Base-by-base conservation (phyloP, 2,113 vertebrate genomes). In the Triplophysa rosa region DNA sequence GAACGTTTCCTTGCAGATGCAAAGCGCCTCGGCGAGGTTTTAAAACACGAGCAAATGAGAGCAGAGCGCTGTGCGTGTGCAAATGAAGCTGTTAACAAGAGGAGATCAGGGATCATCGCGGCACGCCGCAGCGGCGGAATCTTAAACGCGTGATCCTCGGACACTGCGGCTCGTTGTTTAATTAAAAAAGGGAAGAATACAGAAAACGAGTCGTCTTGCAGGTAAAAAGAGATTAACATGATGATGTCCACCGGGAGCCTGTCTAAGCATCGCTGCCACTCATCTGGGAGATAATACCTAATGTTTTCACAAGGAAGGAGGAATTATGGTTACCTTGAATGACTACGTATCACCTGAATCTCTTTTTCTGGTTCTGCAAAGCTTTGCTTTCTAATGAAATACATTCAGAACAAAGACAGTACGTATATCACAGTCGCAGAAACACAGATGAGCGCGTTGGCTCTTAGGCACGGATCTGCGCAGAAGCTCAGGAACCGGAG, bases 181-280 rank as follows among this genome's bases (percentile, higher is more conserved):
- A 82, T 79, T 82, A 68, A 64, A 82, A 82, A 56, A 65, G 67
- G 37, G 54, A 64, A 42, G 14, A 67, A 68, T 75, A 16, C 7
- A 71, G 77, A 23, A 78, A 83, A 85, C 79, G 24, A 63, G 77
- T 76, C 63, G 73, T 59, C 70, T 72, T 40, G 54, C 73, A 83
- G 84, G 80, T 84, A 72, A 82, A 84, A 70, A 59, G 82, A 86
- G 82, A 86, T 83, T 76, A 85, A 81, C 82, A 67, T 76, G 42
- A 47, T 69, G 72, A 24, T 40, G 42, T 87, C 86, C 78, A 21
- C 56, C 40, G 82, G 78, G 86, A 84, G 62, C 19, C 33, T 24
- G 45, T 49, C 79, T 77, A 61, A 73, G 80, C 77, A 69, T 69
- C 26, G 33, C 82, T 84, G 80, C 52, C 68, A 63, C 69, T 82